Conservation (phyloP, 53 echinoderm and acorn worm species). For the Paelopatides confundens region DNA sequence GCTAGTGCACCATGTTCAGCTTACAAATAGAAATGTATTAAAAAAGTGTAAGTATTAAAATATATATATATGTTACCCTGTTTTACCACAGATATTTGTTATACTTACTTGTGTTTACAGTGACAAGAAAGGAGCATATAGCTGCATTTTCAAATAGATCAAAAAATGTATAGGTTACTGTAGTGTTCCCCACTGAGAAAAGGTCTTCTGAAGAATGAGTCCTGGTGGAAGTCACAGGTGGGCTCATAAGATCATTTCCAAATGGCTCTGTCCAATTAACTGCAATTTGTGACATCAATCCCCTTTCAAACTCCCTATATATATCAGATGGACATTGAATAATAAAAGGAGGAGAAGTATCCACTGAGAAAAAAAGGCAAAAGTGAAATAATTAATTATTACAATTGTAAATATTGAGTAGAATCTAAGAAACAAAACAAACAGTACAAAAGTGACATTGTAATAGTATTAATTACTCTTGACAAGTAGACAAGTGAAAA, state of each 20-base stretch:
- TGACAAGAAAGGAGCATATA: slow-evolving; percentile 65
- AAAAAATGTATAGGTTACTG: slow-evolving; percentile 60
- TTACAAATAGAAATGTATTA: no score
- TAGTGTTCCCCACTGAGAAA: slow-evolving; percentile 10
- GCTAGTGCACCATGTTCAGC: no score
- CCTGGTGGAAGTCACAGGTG: background rate
- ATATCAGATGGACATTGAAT: background rate
- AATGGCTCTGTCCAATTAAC: background rate
- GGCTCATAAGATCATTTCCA: slow-evolving; percentile 7
- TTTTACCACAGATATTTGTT: background rate
- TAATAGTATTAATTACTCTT: no score
- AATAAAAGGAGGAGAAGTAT: slow-evolving; percentile 29
- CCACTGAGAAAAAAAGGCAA: background rate
- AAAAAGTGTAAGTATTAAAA: no score
- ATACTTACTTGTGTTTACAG: slow-evolving; percentile 52
- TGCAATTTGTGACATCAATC: background rate
- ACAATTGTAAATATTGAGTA: no score
- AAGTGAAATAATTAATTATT: no score
- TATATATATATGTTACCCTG: no score
- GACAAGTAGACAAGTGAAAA: no score
- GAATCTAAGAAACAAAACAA: no score
- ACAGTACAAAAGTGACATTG: no score
- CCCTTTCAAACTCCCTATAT: slow-evolving; percentile 27
- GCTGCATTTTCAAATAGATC: slow-evolving; percentile 65
- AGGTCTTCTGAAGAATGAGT: slow-evolving; percentile 50